Base-by-base conservation (phyloP, 2,888 invertebrate species). In the Elegia similella region DNA sequence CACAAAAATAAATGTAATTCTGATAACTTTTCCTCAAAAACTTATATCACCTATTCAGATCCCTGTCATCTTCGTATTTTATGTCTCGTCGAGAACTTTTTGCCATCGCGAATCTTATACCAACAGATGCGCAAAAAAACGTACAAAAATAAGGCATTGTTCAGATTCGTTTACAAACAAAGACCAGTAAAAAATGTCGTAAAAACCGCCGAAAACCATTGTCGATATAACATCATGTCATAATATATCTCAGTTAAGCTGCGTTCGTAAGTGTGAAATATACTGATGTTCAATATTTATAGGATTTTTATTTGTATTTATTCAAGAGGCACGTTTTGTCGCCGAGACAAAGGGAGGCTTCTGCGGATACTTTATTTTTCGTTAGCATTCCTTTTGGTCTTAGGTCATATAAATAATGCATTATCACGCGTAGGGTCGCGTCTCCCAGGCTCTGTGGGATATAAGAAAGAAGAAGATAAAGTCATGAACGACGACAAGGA, bases 361-460 rank as follows among this genome's bases (percentile, higher is more conserved):
- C 74, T 72, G 68, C 73, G 75, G 72, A 75, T 74, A 76, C 76
- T 78, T 83, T 88, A 84, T 85, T 86, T 90, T 89, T 88, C 80
- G 82, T 86, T 82, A 82, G 79, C 86, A 87, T 89, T 88, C 81
- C 84, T 86, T 89, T 88, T 83, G 81, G 86, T 82, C 82, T 78
- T 82, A 86, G 86, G 81, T 78, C 76, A 73, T 81, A 91, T 91
- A 90, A 88, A 91, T 91, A 91, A 91, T 90, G 87, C 89, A 91
- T 88, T 86, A 86, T 88, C 90, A 90, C 88, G 89, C 87, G 80
- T 84, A 75, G 80, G 78, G 76, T 76, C 80, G 69, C 69, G 67
- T 72, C 75, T 73, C 75, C 67, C 64, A 71, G 69, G 66, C 67
- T 79, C 78, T 78, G 67, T 60, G 63, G 63, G 50, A 7, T 38